Conservation (phyloP, 2,113 vertebrate genomes). For the Cariama cristata region DNA sequence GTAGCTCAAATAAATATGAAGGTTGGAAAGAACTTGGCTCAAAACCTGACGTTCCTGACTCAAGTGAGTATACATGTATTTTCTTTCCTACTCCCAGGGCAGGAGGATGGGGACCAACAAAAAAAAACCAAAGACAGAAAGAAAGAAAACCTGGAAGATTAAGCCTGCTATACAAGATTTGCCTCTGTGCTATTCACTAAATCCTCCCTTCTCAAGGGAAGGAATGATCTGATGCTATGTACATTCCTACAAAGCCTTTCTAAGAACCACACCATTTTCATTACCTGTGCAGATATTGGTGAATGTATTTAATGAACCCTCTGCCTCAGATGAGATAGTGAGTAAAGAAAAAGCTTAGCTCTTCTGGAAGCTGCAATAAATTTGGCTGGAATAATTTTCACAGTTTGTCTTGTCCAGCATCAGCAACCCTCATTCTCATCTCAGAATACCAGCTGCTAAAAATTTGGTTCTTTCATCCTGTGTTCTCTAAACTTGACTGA, state of each 20-base stretch:
- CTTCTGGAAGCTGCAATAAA: background rate
- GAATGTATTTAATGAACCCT: background rate
- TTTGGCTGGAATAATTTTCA: background rate
- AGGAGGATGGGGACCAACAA: too few species aligned
- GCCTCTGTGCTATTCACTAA: slow-evolving; percentile 10
- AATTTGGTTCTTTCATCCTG: background rate
- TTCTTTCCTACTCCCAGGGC: background rate
- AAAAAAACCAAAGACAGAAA: background rate
- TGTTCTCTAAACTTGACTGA: background rate
- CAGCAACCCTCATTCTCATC: background rate
- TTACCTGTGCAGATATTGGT: background rate
- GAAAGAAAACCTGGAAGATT: background rate
- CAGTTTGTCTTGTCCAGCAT: background rate
- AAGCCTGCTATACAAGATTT: background rate
- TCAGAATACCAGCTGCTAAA: background rate
- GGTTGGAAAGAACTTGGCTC: background rate
- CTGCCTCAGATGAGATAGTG: background rate
- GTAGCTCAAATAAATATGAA: background rate
- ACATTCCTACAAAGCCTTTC: background rate
- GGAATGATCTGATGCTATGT: background rate
- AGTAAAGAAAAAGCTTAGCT: background rate
- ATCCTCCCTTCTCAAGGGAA: slow-evolving; percentile 7
- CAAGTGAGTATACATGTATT: background rate
- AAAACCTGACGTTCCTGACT: background rate
- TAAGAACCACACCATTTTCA: background rate